Evolutionary conservation across 2,888 invertebrate genomes (phyloP).

Genomic region (Ectemnius cavifrons): DNA sequence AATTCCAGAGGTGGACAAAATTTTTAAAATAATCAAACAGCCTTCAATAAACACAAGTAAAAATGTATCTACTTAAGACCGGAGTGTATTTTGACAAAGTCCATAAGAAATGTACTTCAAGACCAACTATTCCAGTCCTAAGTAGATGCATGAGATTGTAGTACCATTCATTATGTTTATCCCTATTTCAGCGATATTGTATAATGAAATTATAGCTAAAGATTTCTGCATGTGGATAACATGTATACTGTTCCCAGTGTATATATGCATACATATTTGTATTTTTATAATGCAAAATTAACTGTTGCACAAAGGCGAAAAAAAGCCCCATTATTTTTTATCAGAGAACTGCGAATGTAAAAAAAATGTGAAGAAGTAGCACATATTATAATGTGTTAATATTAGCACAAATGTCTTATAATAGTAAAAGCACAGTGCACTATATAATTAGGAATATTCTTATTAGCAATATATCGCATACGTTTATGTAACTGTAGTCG

Average conservation of each 20-base stretch:
- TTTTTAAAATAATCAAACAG: conserved; percentile 32
- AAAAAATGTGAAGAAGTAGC: conserved; percentile 3
- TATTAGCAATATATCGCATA: conserved; percentile 13
- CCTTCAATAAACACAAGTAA: conserved; percentile 36
- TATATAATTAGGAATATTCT: conserved; percentile 18
- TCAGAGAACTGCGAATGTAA: background rate
- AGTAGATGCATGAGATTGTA: conserved; percentile 74
- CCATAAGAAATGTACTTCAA: conserved; percentile 77
- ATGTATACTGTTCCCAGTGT: background rate
- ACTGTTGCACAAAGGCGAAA: background rate
- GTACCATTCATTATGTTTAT: conserved; percentile 29
- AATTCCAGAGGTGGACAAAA: conserved; percentile 75
- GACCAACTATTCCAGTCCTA: conserved; percentile 71
- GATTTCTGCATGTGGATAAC: background rate
- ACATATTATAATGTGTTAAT: conserved; percentile 18
- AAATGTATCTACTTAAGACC: conserved; percentile 71
- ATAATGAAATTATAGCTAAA: background rate
- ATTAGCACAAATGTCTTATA: conserved; percentile 38
- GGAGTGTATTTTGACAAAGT: conserved; percentile 61
- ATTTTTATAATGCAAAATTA: conserved; percentile 1
- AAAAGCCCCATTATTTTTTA: background rate
- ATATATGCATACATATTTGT: conserved; percentile 16
- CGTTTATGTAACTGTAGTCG: conserved; percentile 4
- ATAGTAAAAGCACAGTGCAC: conserved; percentile 41
- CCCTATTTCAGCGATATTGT: conserved; percentile 15